Evolutionary conservation across 2,888 invertebrate genomes (phyloP).

Genomic region (Drosophila paucipuncta): DNA sequence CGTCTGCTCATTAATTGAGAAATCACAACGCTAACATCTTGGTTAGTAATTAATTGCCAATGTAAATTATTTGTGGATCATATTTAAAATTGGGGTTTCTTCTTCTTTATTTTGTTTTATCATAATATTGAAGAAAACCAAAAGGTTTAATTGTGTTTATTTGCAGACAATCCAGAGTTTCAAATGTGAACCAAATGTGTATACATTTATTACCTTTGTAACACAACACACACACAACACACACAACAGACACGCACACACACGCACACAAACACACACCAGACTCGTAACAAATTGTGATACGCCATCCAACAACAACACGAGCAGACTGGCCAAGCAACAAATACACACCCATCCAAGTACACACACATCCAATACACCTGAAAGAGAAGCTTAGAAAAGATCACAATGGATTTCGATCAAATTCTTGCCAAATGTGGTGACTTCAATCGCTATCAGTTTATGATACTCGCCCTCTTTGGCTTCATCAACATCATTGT

Average conservation of each 20-base stretch:
- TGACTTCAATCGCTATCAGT: slow-evolving; percentile 87
- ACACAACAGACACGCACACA: slow-evolving; percentile 17
- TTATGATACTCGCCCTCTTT: slow-evolving; percentile 86
- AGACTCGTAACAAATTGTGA: slow-evolving; percentile 64
- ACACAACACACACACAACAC: slow-evolving; percentile 27
- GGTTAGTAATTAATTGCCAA: background rate
- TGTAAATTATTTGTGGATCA: background rate
- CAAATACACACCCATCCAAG: slow-evolving; percentile 14
- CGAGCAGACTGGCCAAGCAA: slow-evolving; percentile 4
- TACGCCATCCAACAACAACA: slow-evolving; percentile 38
- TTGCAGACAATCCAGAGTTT: slow-evolving; percentile 53
- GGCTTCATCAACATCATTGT: slow-evolving; percentile 87
- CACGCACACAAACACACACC: slow-evolving; percentile 18
- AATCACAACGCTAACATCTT: background rate
- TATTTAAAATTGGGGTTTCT: background rate
- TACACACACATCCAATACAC: slow-evolving; percentile 20
- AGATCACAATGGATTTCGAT: slow-evolving; percentile 85
- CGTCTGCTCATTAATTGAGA: background rate
- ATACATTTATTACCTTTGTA: slow-evolving; percentile 42
- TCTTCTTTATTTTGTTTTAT: background rate
- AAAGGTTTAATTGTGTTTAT: slow-evolving; percentile 2
- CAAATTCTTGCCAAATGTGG: slow-evolving; percentile 87
- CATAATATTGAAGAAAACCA: background rate
- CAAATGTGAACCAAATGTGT: slow-evolving; percentile 64
- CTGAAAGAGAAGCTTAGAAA: background rate